Percentiles rank a stretch among this genome's conserved stretches.
phyloP scores from a whole-genome alignment of 2,888 invertebrate species.

The Drosophila phalerata region DNA sequence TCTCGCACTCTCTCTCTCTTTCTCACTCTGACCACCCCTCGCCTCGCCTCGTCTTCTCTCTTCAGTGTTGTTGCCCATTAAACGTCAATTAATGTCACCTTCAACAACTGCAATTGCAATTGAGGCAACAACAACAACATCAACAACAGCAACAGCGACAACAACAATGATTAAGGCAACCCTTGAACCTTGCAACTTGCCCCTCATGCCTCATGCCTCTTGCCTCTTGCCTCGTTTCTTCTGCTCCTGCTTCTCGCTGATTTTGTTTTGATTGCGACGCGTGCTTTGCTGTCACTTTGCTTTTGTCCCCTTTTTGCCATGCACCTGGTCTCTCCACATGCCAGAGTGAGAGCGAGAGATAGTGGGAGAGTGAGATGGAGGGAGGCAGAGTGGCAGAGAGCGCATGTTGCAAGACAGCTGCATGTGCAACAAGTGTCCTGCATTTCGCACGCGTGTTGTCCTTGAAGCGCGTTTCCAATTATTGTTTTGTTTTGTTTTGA shows the following conservation, averaged over 20 bases:
- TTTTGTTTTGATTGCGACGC: conserved; percentile 76
- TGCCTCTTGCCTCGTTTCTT: neutral
- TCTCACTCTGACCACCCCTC: conserved; percentile 27
- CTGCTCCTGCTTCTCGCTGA: conserved; percentile 19
- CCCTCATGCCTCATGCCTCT: neutral
- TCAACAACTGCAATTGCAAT: conserved; percentile 75
- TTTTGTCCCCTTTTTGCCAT: conserved; percentile 6
- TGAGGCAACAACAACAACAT: conserved; percentile 67
- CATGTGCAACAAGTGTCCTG: conserved; percentile 66
- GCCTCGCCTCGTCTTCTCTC: neutral
- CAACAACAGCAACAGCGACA: conserved; percentile 64
- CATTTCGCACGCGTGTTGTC: conserved; percentile 21
- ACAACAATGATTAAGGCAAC: conserved; percentile 24
- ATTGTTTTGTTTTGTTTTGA: conserved; percentile 22
- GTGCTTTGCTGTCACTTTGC: conserved; percentile 51
- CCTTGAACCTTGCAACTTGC: conserved; percentile 14
- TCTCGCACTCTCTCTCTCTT: neutral
- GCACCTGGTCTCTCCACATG: conserved; percentile 8
- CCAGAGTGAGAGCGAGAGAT: neutral
- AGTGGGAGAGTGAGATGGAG: neutral
- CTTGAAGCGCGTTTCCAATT: conserved; percentile 12
- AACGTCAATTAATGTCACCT: conserved; percentile 80
- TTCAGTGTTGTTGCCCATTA: conserved; percentile 48
- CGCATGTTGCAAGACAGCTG: conserved; percentile 23
- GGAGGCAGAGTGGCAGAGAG: neutral